Evolutionary conservation across 2,113 vertebrate genomes (phyloP), one percentile per base, ranked within the genome.

Genomic region (Trachemys scripta): DNA sequence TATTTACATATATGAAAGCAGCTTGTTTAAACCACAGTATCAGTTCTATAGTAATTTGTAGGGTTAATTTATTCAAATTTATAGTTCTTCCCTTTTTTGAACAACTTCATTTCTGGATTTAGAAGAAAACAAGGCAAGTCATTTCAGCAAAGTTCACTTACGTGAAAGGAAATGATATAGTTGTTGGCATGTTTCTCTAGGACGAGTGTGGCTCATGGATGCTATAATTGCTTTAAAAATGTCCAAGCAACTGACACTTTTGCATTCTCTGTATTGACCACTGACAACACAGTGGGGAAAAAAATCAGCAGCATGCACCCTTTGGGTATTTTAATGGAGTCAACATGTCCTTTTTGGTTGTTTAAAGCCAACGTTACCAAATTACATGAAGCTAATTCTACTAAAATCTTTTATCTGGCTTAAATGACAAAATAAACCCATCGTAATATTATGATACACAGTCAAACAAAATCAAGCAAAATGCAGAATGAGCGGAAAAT

Each of bases 151-250:
- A 96, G 91, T 84, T 97, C 85, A 83, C 84, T 95, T 92, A 42
- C 96, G 92, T 57, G 89, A 92, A 96, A 98, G 89, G 97, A 98
- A 98, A 98, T 85, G 98, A 98, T 96, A 96, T 92, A 96, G 84
- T 92, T 88, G 91, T 97, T 98, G 98, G 98, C 98, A 91, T 62
- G 22, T 85, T 94, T 98, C 97, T 98, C 98, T 94, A 96, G 97
- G 97, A 96, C 95, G 98, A 97, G 98, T 98, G 98, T 98, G 98
- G 97, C 91, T 98, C 95, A 97, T 98, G 98, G 97, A 98, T 98
- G 98, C 98, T 87, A 49, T 93, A 97, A 97, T 49, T 92, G 94
- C 95, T 96, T 97, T 93, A 89, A 97, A 96, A 96, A 94, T 35
- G 42, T 95, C 98, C 97, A 96, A 97, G 93, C 94, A 98, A 97